Percentiles rank a stretch among this genome's conserved stretches.
Evolutionary conservation across 2,888 invertebrate genomes (phyloP).

Genomic region (Tetrapedia diversipes): DNA sequence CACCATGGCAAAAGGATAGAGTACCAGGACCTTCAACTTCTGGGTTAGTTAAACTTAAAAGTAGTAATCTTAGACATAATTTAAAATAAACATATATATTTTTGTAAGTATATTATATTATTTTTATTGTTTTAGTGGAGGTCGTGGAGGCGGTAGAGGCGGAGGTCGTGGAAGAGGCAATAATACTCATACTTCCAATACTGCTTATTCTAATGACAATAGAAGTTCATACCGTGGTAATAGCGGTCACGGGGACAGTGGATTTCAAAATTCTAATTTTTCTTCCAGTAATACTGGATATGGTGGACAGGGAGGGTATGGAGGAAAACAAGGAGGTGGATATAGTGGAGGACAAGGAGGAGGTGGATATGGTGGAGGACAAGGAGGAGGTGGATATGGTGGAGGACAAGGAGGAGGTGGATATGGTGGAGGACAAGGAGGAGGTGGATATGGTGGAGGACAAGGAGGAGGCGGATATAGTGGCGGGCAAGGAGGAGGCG

Average conservation of each 20-base stretch:
- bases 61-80: background rate
- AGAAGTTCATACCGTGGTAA: conserved; percentile 72
- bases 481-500: conserved; percentile 25
- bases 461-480: conserved; percentile 46
- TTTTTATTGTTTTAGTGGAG: conserved; percentile 68
- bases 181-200: conserved; percentile 69
- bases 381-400: conserved; percentile 31
- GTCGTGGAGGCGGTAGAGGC: conserved; percentile 73
- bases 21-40: conserved; percentile 82
- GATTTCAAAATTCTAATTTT: conserved; percentile 14
- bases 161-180: conserved; percentile 70
- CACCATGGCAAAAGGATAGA: conserved; percentile 93
- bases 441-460: conserved; percentile 48
- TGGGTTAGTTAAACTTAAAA: conserved; percentile 59
- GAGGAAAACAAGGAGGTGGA: conserved; percentile 38
- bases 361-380: conserved; percentile 21
- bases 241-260: conserved; percentile 7
- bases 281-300: conserved; percentile 5
- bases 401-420: conserved; percentile 58
- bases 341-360: conserved; percentile 35
- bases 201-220: conserved; percentile 15
- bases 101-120: too few species aligned
- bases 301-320: background rate
- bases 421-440: conserved; percentile 58
- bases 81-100: background rate